Evolutionary conservation across 1,140 invertebrate species (phyloP).

Genomic region (Zophobas morio): DNA sequence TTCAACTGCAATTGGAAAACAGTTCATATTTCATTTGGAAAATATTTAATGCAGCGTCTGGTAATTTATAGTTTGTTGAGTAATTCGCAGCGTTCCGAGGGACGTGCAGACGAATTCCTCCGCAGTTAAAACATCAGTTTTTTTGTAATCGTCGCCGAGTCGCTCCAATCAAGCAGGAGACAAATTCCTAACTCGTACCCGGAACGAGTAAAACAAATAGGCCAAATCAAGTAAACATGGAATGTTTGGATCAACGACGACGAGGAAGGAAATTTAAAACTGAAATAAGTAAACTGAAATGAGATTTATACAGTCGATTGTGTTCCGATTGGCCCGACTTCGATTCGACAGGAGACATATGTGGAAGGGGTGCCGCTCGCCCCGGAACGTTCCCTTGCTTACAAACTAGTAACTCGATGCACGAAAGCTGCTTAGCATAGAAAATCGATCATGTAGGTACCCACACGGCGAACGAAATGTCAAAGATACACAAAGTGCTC

Average conservation of each 20-base stretch:
- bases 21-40: no score
- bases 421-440: slow-evolving; percentile 22
- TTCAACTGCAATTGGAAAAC: no score
- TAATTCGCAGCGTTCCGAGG: neutral
- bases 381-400: slow-evolving; percentile 21
- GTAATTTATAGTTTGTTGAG: no score
- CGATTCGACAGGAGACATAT: slow-evolving; percentile 40
- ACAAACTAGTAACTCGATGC: slow-evolving; percentile 31
- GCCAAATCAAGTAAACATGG: slow-evolving; percentile 55
- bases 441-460: slow-evolving; percentile 40
- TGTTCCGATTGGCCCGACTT: slow-evolving; percentile 55
- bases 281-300: slow-evolving; percentile 58
- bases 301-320: slow-evolving; percentile 58
- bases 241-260: slow-evolving; percentile 43
- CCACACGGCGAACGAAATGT: slow-evolving; percentile 31
- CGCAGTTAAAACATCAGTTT: slow-evolving; percentile 4
- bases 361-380: slow-evolving; percentile 16
- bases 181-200: slow-evolving; percentile 32
- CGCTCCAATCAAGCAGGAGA: slow-evolving; percentile 36
- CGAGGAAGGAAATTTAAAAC: slow-evolving; percentile 55
- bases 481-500: slow-evolving; percentile 37
- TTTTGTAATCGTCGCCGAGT: neutral
- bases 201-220: slow-evolving; percentile 53
- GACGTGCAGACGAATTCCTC: neutral
- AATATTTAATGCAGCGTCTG: no score